Evolutionary conservation across 1,140 invertebrate genomes (phyloP).

Genomic region (Scaptomyza hsui): DNA sequence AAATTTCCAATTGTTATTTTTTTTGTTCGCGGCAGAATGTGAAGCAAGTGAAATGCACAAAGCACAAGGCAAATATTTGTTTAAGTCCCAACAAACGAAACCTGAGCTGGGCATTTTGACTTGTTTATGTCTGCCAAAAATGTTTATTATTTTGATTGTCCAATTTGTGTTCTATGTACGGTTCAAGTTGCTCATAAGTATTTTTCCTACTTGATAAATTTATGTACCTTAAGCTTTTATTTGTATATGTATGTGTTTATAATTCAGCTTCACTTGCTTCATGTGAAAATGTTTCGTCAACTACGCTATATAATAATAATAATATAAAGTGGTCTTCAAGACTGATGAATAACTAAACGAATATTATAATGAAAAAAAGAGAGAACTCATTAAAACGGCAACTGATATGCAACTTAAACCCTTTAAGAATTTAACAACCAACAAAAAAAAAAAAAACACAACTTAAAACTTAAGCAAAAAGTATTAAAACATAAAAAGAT

Average conservation of each 20-base stretch:
- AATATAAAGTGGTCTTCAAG: conserved; percentile 72
- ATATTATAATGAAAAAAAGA: conserved; percentile 49
- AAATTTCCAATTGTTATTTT: conserved; percentile 34
- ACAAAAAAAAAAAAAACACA: conserved; percentile 16
- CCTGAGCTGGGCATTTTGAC: background rate
- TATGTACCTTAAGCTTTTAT: background rate
- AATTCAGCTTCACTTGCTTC: conserved; percentile 45
- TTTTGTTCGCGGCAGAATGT: background rate
- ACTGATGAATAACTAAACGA: conserved; percentile 69
- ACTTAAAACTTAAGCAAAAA: conserved; percentile 42
- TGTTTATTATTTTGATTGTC: background rate
- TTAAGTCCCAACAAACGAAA: background rate
- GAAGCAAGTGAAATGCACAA: conserved; percentile 33
- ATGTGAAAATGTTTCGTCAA: conserved; percentile 1
- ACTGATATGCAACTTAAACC: conserved; percentile 45
- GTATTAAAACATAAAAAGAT: conserved; percentile 44
- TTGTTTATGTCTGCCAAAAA: background rate
- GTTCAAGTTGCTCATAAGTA: background rate
- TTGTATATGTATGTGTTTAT: background rate
- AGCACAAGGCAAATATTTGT: conserved; percentile 8
- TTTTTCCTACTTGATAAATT: conserved; percentile 2
- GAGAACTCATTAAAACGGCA: conserved; percentile 34
- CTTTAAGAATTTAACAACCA: conserved; percentile 33
- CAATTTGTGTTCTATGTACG: conserved; percentile 2
- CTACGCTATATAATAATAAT: conserved; percentile 27